Base-by-base conservation (phyloP, 2,888 invertebrate genomes). In the Leucoma salicis region DNA sequence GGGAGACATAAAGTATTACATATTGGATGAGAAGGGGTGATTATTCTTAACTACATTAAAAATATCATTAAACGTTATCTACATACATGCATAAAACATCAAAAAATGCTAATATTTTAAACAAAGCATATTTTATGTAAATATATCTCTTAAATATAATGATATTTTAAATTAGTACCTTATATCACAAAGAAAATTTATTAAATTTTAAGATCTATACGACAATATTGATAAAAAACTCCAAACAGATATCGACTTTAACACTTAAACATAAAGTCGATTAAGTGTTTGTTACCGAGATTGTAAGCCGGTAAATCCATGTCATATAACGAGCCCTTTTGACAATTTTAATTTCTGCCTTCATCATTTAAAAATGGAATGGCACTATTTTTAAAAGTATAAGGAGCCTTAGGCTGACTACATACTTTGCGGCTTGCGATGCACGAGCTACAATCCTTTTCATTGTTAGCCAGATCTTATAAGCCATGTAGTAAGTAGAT, bases 371-470 rank as follows among this genome's bases (percentile, higher is more conserved):
- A 62, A 67, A 70, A 70, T 70, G 63, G 66, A 66, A 68, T 63
- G 71, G 70, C 69, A 67, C 51, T 53, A 44, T 59, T 55, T 50
- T 58, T 70, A 58, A 66, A 68, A 70, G 70, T 58, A 53, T 58
- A 39, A 42, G 31, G 18, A n/a, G 27, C 11, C 24, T 39, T 25
- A 39, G 29, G 39, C 0, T 28, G 32, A 3, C 7, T 10, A 15
- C 16, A 40, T 3, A 39, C 35, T n/a, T n/a, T n/a, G n/a, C n/a
- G n/a, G n/a, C n/a, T n/a, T n/a, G n/a, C n/a, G n/a, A n/a, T n/a
- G n/a, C n/a, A n/a, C n/a, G n/a, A n/a, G n/a, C n/a, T n/a, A n/a
- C n/a, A n/a, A n/a, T n/a, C n/a, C n/a, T n/a, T n/a, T n/a, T n/a
- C n/a, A n/a, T n/a, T n/a, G n/a, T n/a, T n/a, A n/a, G n/a, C n/a